Evolutionary conservation across 2,797 vertebrate species (phyloP), one percentile per base, ranked within the genome.

Genomic region (Tachyglossus aculeatus): DNA sequence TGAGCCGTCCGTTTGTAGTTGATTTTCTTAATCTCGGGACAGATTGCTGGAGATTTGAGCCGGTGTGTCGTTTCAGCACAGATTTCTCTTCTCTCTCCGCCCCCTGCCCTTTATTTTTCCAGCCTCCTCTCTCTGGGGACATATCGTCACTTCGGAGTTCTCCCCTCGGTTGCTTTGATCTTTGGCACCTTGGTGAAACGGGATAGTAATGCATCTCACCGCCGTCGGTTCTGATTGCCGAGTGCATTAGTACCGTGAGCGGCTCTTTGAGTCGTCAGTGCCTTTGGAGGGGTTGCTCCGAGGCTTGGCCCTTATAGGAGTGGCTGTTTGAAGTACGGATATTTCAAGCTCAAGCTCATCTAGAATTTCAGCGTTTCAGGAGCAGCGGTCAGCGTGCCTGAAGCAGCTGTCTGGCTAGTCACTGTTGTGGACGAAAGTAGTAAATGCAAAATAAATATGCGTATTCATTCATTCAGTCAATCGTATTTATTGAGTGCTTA

Each of bases 181-280:
- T 55, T 62, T 15, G 21, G 4, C 24, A 29, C 40, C 50, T 22
- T 48, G 32, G 40, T 62, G 52, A 59, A 55, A 36, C 43, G 29
- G n/a, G n/a, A n/a, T n/a, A n/a, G n/a, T n/a, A n/a, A 15, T n/a
- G 68, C 5, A 40, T n/a, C n/a, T 47, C 4, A 2, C 1, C 31
- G 55, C 38, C 41, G 39, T 34, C 51, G 15, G 19, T n/a, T 60
- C 34, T 74, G 45, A 45, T 47, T 29, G 48, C 70, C 40, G 56
- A 58, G 14, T 6, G 22, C 37, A 34, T 32, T 27, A 44, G 19
- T 24, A 59, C 29, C 25, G 58, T 58, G n/a, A n/a, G n/a, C n/a
- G n/a, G n/a, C n/a, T 39, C 22, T 63, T 40, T 74, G 29, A 54
- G 27, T 51, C 36, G 9, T 63, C 57, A 58, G 14, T 73, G 61